Evolutionary conservation across 2,888 invertebrate genomes (phyloP).

Genomic region (Latrodectus hesperus): DNA sequence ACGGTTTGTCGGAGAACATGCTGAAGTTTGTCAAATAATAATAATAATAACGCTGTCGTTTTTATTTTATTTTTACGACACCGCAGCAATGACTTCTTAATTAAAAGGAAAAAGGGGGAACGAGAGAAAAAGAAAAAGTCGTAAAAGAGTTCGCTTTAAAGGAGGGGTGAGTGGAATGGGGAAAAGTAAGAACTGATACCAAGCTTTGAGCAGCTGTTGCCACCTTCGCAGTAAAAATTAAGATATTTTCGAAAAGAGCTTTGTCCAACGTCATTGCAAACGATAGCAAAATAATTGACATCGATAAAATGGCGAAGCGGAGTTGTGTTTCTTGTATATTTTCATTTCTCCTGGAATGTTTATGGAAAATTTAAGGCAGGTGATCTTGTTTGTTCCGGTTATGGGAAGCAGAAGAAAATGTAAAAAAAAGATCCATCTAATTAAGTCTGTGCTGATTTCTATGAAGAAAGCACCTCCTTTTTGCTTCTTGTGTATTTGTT

Average conservation of each 20-base stretch:
- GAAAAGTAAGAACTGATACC: constrained; percentile 18
- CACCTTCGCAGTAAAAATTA: constrained; percentile 61
- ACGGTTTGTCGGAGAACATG: constrained; percentile 50
- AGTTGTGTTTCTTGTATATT: constrained; percentile 56
- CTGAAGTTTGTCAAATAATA: constrained; percentile 67
- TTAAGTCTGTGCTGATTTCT: constrained; percentile 38
- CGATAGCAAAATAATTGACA: constrained; percentile 67
- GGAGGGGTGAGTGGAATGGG: not conserved
- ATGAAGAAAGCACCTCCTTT: constrained; percentile 17
- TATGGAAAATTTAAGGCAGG: constrained; percentile 25
- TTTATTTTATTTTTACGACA: constrained; percentile 66
- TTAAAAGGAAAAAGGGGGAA: constrained; percentile 59
- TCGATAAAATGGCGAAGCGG: constrained; percentile 57
- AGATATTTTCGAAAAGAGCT: constrained; percentile 56
- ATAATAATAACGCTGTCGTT: constrained; percentile 53
- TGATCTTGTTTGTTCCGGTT: constrained; percentile 46
- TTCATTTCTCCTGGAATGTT: constrained; percentile 27
- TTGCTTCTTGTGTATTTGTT: constrained; percentile 7
- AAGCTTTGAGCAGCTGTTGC: constrained; percentile 65
- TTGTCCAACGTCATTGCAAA: constrained; percentile 55
- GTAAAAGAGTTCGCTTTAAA: constrained; percentile 32
- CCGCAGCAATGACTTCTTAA: constrained; percentile 62
- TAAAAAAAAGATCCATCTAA: constrained; percentile 36
- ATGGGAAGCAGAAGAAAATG: not conserved
- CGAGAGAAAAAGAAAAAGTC: constrained; percentile 25